These are phyloP conservation scores for Rhagophthalmus giganteus DNA, from an alignment of 2,888 invertebrate genomes.

Conservation along the genomic window DNA sequence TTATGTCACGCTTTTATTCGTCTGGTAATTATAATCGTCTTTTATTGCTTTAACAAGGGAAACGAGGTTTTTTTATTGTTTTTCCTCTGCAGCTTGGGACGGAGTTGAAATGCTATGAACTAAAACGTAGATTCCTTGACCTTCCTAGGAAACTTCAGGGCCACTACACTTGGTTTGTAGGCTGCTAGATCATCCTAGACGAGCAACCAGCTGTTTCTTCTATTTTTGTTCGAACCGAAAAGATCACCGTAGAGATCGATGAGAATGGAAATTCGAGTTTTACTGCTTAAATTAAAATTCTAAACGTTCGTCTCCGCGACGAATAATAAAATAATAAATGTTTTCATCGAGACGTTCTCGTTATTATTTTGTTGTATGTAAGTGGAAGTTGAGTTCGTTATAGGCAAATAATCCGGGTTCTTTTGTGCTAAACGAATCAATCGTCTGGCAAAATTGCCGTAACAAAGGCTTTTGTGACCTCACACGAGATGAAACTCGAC, in stretches of 20 bases:
- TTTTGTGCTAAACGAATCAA: constrained; percentile 34
- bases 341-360: no score
- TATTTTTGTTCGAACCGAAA: constrained; percentile 1
- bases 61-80: constrained; percentile 19
- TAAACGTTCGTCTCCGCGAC: no score
- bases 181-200: constrained; percentile 27
- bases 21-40: constrained; percentile 20
- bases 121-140: constrained; percentile 29
- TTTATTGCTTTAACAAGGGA: constrained; percentile 20
- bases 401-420: constrained; percentile 28
- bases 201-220: constrained; percentile 25
- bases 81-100: constrained; percentile 16
- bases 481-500: constrained; percentile 37
- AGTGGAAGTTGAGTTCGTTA: constrained; percentile 24
- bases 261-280: no score
- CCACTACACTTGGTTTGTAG: constrained; percentile 28
- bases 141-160: constrained; percentile 29
- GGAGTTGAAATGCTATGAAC: constrained; percentile 26
- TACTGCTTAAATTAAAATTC: no score
- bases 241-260: constrained; percentile 5
- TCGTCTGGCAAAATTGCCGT: constrained; percentile 39
- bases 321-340: no score
- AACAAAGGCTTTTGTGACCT: constrained; percentile 39
- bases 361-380: no score
- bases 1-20: constrained; percentile 27